Evolutionary conservation across 2,113 vertebrate genomes (phyloP).

Genomic region (Oncorhynchus nerka): DNA sequence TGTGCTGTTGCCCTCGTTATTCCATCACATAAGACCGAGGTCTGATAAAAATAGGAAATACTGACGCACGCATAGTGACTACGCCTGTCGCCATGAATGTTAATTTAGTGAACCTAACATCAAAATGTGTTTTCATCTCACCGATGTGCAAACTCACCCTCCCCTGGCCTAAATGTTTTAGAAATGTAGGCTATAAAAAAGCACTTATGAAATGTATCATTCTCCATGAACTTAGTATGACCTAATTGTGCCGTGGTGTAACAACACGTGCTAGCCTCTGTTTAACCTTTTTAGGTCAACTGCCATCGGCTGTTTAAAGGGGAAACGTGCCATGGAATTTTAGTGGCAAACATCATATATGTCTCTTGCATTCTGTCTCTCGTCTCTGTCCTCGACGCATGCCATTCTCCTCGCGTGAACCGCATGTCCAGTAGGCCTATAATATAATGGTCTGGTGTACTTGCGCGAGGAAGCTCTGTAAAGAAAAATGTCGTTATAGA

Average conservation of each 20-base stretch:
- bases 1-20: background rate
- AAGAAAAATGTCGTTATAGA: no score
- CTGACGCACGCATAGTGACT: background rate
- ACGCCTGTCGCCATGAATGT: conserved; percentile 48
- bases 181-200: background rate
- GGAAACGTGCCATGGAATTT: background rate
- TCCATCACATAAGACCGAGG: background rate
- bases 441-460: no score
- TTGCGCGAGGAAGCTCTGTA: no score
- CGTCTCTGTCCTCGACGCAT: no score
- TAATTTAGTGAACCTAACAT: conserved; percentile 31
- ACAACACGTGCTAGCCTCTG: conserved; percentile 45
- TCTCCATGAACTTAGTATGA: conserved; percentile 45
- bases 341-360: background rate
- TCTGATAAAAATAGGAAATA: background rate
- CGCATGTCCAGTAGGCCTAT: no score
- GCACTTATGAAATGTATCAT: conserved; percentile 27
- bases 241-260: conserved; percentile 53
- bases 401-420: no score
- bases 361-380: no score
- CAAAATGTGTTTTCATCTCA: conserved; percentile 15
- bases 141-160: conserved; percentile 8
- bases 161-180: background rate
- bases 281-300: conserved; percentile 36
- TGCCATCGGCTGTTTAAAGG: background rate